Evolutionary conservation across 2,113 vertebrate genomes (phyloP).

Genomic region (Ophthalmolycus amberensis): DNA sequence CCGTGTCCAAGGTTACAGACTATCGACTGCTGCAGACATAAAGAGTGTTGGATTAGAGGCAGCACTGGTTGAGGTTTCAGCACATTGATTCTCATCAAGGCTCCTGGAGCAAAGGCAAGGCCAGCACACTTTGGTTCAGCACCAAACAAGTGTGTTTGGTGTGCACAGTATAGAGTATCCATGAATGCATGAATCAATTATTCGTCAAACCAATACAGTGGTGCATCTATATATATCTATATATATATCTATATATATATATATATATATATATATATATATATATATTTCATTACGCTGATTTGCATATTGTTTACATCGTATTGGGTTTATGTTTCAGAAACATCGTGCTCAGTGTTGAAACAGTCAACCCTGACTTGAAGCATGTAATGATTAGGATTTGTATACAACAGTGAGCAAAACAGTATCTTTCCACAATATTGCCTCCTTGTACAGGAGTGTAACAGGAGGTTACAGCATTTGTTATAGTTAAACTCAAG

Average conservation of each 20-base stretch:
- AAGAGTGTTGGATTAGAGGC: conserved; percentile 61
- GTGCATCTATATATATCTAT: too few species aligned
- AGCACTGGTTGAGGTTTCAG: conserved; percentile 51
- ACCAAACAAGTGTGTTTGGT: conserved; percentile 30
- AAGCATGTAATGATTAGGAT: too few species aligned
- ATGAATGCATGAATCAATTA: conserved; percentile 31
- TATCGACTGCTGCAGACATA: conserved; percentile 59
- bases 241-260: too few species aligned
- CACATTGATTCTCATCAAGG: conserved; percentile 71
- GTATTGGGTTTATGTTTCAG: not conserved
- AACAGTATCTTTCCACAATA: too few species aligned
- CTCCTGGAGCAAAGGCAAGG: conserved; percentile 60
- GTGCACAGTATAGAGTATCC: conserved; percentile 21
- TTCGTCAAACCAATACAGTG: conserved; percentile 8
- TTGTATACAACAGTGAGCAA: too few species aligned
- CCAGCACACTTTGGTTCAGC: conserved; percentile 28
- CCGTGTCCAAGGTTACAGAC: conserved; percentile 61
- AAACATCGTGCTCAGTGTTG: too few species aligned
- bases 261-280: too few species aligned
- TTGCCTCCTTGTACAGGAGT: too few species aligned
- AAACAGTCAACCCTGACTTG: too few species aligned
- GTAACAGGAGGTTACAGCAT: too few species aligned
- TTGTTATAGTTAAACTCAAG: too few species aligned
- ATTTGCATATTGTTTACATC: conserved; percentile 24
- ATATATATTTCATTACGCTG: conserved; percentile 2